Evolutionary conservation across 2,797 vertebrate genomes (phyloP), one percentile per base, ranked within the genome.

Genomic region (Syndactyla subalaris): DNA sequence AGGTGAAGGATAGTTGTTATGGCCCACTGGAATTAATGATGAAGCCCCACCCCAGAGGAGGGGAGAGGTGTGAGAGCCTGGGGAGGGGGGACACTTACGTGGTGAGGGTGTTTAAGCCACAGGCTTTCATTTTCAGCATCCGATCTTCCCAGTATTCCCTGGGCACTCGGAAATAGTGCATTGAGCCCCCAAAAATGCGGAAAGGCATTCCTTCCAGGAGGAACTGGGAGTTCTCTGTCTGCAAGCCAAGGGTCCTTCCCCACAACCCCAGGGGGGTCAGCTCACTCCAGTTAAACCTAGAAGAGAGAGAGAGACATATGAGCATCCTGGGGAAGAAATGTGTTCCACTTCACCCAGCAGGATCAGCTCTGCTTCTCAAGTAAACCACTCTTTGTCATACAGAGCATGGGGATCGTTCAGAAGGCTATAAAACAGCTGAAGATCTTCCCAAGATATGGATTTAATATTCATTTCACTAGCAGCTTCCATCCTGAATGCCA

Each of bases 81-180:
- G 49, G 49, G 34, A 77, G 62, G 0, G 19, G 58, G 61, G 45
- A 20, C 72, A 95, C 98, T 74, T 97, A 99, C 99, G 98, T 99
- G 2, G 99, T 99, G 89, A 99, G 98, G 7, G 99, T 99, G 97
- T 99, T 99, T 87, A 99, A 97, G 84, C 99, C 99, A 66, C 99
- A 99, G 2, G 99, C 99, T 97, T 98, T 99, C 98, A 99, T 98
- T 93, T 99, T 99, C 49, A 98, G 84, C 98, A 99, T 97, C 3
- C 99, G 98, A 91, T 99, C 99, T 48, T 96, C 98, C 99, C 99
- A 99, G 96, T 99, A 99, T 8, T 98, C 98, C 71, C 97, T 97
- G 65, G 99, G 99, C 52, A 99, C 98, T 14, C 99, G 98, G 97
- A 99, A 99, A 59, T 99, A 99, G 97, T 99, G 99, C 89, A 99